phyloP scores from a whole-genome alignment of 2,113 vertebrate genomes.

The Raja brachyura region DNA sequence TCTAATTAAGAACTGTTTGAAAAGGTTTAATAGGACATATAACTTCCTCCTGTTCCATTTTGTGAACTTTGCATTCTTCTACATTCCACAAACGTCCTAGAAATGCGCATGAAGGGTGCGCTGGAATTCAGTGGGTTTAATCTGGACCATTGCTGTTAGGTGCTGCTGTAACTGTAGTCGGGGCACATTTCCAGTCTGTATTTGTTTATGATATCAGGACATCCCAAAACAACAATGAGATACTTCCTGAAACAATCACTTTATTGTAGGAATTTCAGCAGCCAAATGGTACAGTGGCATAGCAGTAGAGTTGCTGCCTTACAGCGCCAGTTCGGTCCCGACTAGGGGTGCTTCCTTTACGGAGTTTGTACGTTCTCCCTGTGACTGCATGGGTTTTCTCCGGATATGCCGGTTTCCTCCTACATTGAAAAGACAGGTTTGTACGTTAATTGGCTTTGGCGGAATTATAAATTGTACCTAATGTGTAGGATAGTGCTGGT shows the following conservation, averaged over 20 bases:
- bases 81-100: background rate
- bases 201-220: background rate
- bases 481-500: too few species aligned
- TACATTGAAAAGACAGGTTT: too few species aligned
- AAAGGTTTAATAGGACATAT: background rate
- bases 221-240: too few species aligned
- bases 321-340: too few species aligned
- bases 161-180: background rate
- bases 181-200: background rate
- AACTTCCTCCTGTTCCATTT: background rate
- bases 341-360: too few species aligned
- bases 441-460: too few species aligned
- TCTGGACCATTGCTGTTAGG: background rate
- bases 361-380: too few species aligned
- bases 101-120: background rate
- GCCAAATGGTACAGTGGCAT: background rate
- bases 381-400: too few species aligned
- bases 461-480: too few species aligned
- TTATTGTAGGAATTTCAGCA: background rate
- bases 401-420: too few species aligned
- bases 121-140: background rate
- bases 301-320: too few species aligned
- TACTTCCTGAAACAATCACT: too few species aligned
- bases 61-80: background rate
- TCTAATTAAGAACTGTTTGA: background rate